Evolutionary conservation across 2,888 invertebrate species (phyloP), one percentile per base, ranked within the genome.

Genomic region (Hypsopygia costalis): DNA sequence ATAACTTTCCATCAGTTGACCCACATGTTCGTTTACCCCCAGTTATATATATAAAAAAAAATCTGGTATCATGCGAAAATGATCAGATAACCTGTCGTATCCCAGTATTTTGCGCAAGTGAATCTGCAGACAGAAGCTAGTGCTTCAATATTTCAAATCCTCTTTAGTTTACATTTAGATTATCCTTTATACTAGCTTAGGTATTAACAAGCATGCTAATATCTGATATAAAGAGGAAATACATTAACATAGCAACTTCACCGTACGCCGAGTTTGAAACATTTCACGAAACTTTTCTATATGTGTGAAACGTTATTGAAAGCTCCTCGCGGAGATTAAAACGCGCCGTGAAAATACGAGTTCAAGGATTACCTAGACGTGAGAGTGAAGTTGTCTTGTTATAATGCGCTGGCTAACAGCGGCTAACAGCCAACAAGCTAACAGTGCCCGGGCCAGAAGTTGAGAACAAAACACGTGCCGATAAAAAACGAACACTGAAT

Each of bases 221-320:
- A 66, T 69, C 67, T 69, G 69, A 79, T 78, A 83, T 82, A 83
- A 83, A 82, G 81, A 72, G 80, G 72, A 81, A 82, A 85, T 76
- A 83, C 81, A 86, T 87, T 87, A 87, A 81, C 81, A 83, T 76
- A 70, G 72, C 75, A 80, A 85, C 80, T 83, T 79, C 65, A 56
- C 57, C 63, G 55, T 66, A 57, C 63, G 58, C 61, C 63, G 71
- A 83, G 83, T 85, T 87, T 73, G 56, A 72, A 85, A 85, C 82
- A 82, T 81, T 82, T 75, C 77, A 67, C 66, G 53, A 74, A 87
- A 87, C 83, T 86, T 83, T 85, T 86, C 82, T 80, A 82, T 81
- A 80, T 71, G 67, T 55, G 62, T 67, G 77, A 76, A 77, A 75
- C 71, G 76, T 73, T 81, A 86, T 86, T 87, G 87, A 85, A 82